A percentile compares a stretch with the other conserved stretches of the same genome.
Conservation (phyloP, 2,888 invertebrate genomes). For the Ariolimax columbianus region DNA sequence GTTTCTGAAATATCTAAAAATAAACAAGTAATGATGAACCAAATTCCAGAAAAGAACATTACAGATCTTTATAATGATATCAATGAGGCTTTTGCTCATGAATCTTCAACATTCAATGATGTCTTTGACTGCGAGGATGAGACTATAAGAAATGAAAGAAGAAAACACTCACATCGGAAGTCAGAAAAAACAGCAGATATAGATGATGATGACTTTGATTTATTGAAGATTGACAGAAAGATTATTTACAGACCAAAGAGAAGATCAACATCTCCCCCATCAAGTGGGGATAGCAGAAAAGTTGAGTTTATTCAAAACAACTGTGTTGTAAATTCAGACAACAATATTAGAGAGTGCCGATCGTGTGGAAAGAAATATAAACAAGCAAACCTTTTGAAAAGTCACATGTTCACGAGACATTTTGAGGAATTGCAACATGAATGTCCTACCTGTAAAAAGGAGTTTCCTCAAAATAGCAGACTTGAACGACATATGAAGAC, state of each 20-base stretch:
- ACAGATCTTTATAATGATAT: not conserved
- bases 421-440: not conserved
- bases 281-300: not conserved
- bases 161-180: not conserved
- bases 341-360: not conserved
- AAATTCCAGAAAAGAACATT: not conserved
- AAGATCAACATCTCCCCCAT: not conserved
- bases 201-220: not conserved
- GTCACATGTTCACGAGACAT: not conserved
- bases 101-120: no score
- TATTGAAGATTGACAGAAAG: not conserved
- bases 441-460: not conserved
- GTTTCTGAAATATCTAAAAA: not conserved
- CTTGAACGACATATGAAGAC: constrained; percentile 14
- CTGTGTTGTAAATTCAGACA: not conserved
- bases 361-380: not conserved
- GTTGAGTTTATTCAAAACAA: not conserved
- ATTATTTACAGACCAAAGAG: not conserved
- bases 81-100: not conserved
- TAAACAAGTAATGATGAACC: not conserved
- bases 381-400: not conserved
- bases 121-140: no score
- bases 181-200: not conserved
- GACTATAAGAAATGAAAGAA: no score
- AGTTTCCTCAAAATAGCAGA: constrained; percentile 4